Conservation (phyloP, 2,888 invertebrate genomes). For the Melinaea marsaeus region DNA sequence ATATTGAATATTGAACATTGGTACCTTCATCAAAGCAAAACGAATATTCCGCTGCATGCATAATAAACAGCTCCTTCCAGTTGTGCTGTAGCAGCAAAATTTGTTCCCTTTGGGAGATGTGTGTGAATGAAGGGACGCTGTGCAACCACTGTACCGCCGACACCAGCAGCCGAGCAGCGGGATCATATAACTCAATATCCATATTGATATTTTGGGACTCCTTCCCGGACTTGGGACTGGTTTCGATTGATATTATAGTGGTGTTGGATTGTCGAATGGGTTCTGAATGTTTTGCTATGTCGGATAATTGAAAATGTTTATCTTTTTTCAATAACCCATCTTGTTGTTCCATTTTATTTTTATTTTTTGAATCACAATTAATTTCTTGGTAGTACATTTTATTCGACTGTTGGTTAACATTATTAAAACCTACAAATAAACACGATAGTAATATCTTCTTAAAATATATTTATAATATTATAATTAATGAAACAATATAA, state of each 20-base stretch:
- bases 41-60: conserved; percentile 90
- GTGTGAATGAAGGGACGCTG: conserved; percentile 85
- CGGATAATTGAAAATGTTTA: conserved; percentile 39
- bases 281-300: conserved; percentile 30
- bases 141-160: conserved; percentile 89
- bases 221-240: conserved; percentile 5
- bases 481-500: no score
- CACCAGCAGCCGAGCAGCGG: conserved; percentile 86
- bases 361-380: conserved; percentile 48
- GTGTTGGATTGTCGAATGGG: conserved; percentile 36
- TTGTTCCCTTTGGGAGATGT: conserved; percentile 82
- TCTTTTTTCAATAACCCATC: conserved; percentile 26
- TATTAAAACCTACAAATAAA: neutral
- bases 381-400: conserved; percentile 27
- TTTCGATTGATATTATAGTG: conserved; percentile 32
- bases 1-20: neutral
- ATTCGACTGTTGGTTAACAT: neutral
- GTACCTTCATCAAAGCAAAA: conserved; percentile 85
- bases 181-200: conserved; percentile 74
- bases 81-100: conserved; percentile 84
- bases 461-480: no score
- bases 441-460: neutral
- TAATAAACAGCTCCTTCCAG: conserved; percentile 90
- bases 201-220: conserved; percentile 35
- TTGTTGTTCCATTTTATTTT: conserved; percentile 29